A percentile compares a stretch with the other conserved stretches of the same genome.
Evolutionary conservation across 2,797 vertebrate species (phyloP).

Genomic region (Pangasius macronema): DNA sequence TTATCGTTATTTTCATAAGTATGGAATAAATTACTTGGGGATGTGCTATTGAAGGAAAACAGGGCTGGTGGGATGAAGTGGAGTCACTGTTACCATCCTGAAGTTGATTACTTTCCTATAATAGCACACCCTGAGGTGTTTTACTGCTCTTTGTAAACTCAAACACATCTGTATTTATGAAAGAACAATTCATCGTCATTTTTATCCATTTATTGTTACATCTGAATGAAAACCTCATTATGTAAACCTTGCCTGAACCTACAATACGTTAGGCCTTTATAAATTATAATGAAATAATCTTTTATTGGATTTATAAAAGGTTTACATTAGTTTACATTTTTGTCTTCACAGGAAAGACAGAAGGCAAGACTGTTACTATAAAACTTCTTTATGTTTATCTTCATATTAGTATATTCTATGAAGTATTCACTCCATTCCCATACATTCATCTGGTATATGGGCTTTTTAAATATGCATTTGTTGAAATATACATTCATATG

Average conservation of each 20-base stretch:
- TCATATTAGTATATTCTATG: background rate
- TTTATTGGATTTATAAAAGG: background rate
- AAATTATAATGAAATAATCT: background rate
- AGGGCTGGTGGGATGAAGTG: background rate
- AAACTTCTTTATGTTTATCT: too few species aligned
- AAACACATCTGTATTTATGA: too few species aligned
- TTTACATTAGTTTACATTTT: too few species aligned
- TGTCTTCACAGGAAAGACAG: background rate
- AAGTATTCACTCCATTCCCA: background rate
- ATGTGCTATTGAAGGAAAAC: background rate
- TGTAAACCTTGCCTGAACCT: background rate
- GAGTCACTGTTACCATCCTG: background rate
- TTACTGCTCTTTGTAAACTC: background rate
- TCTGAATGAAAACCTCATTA: background rate
- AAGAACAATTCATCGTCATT: background rate
- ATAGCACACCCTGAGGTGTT: background rate
- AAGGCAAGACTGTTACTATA: background rate
- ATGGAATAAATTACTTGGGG: too few species aligned
- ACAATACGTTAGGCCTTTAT: background rate
- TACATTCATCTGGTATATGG: background rate
- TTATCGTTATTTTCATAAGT: too few species aligned
- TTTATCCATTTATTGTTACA: background rate
- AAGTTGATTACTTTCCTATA: background rate
- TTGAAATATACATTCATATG: background rate
- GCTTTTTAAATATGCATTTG: background rate